These are phyloP conservation scores for Fukomys damarensis DNA, from an alignment of 2,113 vertebrate species.

Conservation along the genomic window DNA sequence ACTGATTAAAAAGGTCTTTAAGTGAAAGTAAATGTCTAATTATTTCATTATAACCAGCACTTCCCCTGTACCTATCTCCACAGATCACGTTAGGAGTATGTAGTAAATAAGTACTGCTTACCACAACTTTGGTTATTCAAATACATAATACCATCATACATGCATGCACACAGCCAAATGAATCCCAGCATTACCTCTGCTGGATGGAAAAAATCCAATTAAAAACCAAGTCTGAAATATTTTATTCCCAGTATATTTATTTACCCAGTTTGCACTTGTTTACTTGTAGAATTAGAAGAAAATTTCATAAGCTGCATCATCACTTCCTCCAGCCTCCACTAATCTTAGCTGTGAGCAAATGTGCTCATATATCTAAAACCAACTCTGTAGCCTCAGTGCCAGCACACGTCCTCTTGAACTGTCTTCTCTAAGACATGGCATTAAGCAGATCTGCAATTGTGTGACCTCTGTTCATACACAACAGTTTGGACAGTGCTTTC, in stretches of 20 bases:
- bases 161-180: not conserved
- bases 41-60: conserved; percentile 72
- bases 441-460: not conserved
- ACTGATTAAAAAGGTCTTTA: conserved; percentile 77
- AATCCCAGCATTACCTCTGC: not conserved
- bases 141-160: not conserved
- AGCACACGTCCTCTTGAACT: not conserved
- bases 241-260: not conserved
- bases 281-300: not conserved
- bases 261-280: not conserved
- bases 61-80: not conserved
- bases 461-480: not conserved
- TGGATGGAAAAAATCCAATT: not conserved
- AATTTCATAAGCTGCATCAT: not conserved
- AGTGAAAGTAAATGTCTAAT: conserved; percentile 61
- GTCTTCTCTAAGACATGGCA: not conserved
- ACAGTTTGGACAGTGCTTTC: not conserved
- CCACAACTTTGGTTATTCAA: not conserved
- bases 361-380: not conserved
- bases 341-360: not conserved
- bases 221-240: conserved; percentile 3
- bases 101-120: not conserved
- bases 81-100: conserved; percentile 8
- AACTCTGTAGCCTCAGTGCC: not conserved
- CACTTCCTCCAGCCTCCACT: not conserved